Base-by-base conservation (phyloP, 2,113 vertebrate genomes). In the Xiphias gladius region DNA sequence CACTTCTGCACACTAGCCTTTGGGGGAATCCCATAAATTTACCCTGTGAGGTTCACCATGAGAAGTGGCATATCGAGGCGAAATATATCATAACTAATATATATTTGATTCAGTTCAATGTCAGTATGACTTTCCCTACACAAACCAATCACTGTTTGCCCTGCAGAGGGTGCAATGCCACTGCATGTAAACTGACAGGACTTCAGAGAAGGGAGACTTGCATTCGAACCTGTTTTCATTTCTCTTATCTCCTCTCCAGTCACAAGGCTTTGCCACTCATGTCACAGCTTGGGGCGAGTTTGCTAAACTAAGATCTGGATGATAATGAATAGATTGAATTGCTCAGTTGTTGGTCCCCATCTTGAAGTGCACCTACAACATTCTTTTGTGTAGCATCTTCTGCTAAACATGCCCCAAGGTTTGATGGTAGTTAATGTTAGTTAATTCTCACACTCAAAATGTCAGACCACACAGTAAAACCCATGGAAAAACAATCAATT, bases 191-290 rank as follows among this genome's bases (percentile, higher is more conserved):
- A 26, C 20, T 1, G 12, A 4, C 22, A n/a, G 7, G 2, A 59
- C n/a, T 43, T n/a, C 19, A 64, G 55, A n/a, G 32, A 16, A 4
- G 22, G 28, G 32, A 22, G 30, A 20, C 35, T 46, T 24, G 72
- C 65, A 87, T 82, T 83, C 66, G 86, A 94, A 93, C 68, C 86
- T 59, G 59, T 70, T 78, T 37, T 59, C 76, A 65, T 69, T 54
- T 66, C 85, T 89, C 88, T 87, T 66, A 91, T 88, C 81, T 85
- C 13, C 7, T 82, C 67, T 83, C 8, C 55, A 88, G 93, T 94
- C 94, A 94, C 94, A 95, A 94, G 93, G 63, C 86, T 87, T 59
- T 83, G 24, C 73, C 80, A 70, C 86, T 88, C 58, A 71, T 68
- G 81, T 82, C 59, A 1, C 74, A 32, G 91, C 88, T 84, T 13